Base-by-base conservation (phyloP, 2,888 invertebrate species). In the Syrphus vitripennis region DNA sequence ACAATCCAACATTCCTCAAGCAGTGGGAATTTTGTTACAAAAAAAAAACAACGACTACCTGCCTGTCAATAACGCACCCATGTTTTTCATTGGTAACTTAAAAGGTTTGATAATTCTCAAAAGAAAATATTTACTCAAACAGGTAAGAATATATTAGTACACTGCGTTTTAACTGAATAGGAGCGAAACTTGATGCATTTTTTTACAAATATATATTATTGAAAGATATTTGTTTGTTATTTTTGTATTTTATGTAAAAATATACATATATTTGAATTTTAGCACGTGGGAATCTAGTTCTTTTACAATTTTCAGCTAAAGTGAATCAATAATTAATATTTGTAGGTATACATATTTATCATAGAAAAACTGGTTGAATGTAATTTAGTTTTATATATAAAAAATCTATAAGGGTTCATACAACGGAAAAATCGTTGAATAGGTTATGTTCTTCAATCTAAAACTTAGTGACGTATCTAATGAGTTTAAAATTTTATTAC, bases 111-210 rank as follows among this genome's bases (percentile, higher is more conserved):
- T 57, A 19, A 31, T 57, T 29, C 16, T 31, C 19, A 19, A 57
- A 57, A 57, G 26, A 53, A 31, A 57, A 57, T 57, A 57, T 57
- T 31, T 57, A 57, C 31, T 12, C 19, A 57, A 57, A 9, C 65
- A 65, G 37, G 34, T 26, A 67, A 19, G 24, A 24, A 55, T 26
- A 16, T 55, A 16, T 7, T 37, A 53, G 4, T 48, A 48, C 48
- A 48, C 14, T 48, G 21, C 48, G 12, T 2, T 48, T 48, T 21
- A 48, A 14, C 12, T 24, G 48, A 48, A 24, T 14, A 48, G 48
- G 5, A 21, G 4, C 6, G 12, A 10, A 4, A 7, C 19, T 45
- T 45, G n/a, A n/a, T n/a, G 19, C 10, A 19, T 19, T 0, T 10
- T 45, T 45, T 45, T 48, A 9, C 19, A 21, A 48, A n/a, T n/a